Percentiles rank a stretch among this genome's conserved stretches.
Evolutionary conservation across 2,113 vertebrate genomes (phyloP).

Genomic region (Pseudorectes ferrugineus): DNA sequence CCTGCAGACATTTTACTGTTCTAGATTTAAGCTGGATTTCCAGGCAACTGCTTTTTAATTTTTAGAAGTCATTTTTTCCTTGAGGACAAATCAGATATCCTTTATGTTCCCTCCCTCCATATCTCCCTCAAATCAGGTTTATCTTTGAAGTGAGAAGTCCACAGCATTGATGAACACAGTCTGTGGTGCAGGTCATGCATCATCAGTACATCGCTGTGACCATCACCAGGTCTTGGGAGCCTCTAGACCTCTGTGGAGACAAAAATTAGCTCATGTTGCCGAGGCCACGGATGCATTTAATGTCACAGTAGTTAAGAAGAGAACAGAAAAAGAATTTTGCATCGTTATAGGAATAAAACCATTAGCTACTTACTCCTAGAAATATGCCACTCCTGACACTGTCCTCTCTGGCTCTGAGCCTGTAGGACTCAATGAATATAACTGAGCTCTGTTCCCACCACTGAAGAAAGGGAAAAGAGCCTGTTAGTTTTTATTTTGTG

Average conservation of each 20-base stretch:
- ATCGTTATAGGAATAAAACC: background rate
- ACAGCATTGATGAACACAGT: fast-evolving
- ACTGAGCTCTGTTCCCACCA: background rate
- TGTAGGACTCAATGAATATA: background rate
- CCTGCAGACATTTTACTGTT: constrained; percentile 17
- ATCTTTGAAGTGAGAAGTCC: background rate
- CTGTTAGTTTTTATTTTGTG: background rate
- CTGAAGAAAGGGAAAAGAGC: background rate
- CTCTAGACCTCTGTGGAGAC: background rate
- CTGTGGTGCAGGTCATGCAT: fast-evolving
- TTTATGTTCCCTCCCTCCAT: background rate
- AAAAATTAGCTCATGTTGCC: background rate
- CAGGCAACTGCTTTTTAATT: background rate
- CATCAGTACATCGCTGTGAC: background rate
- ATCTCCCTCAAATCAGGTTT: background rate
- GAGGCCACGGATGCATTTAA: background rate
- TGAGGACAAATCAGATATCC: background rate
- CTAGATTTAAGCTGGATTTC: constrained; percentile 5
- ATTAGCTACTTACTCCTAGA: background rate
- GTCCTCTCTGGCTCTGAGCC: background rate
- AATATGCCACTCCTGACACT: background rate
- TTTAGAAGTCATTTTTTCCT: background rate
- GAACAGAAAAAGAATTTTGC: background rate
- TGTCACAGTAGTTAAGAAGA: background rate
- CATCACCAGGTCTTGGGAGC: background rate